phyloP scores from a whole-genome alignment of 1,140 invertebrate species.

The Holotrichia oblita region DNA sequence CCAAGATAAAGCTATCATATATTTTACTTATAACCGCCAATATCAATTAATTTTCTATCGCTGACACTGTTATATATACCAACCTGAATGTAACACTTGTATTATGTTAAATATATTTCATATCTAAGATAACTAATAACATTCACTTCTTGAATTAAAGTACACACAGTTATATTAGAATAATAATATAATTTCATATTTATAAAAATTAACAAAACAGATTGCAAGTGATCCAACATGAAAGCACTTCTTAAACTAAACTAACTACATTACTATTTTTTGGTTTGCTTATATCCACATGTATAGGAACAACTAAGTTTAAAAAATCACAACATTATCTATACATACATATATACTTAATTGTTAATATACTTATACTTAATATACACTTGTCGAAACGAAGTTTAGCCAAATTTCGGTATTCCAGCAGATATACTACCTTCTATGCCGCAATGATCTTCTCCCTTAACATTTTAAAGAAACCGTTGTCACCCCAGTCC shows the following conservation, averaged over 20 bases:
- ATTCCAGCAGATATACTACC: constrained; percentile 79
- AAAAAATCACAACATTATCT: background rate
- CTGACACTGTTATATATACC: no score
- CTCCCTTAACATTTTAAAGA: constrained; percentile 91
- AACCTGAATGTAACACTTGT: no score
- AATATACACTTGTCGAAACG: background rate
- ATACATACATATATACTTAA: background rate
- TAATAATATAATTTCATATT: background rate
- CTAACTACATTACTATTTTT: background rate
- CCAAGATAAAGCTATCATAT: no score
- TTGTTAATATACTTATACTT: constrained; percentile 16
- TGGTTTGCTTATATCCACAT: background rate
- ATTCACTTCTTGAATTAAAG: no score
- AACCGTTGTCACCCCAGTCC: constrained; percentile 88
- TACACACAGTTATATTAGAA: no score
- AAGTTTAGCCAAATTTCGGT: constrained; percentile 60
- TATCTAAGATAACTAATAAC: no score
- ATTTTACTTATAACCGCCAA: no score
- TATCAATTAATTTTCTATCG: no score
- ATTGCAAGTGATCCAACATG: background rate
- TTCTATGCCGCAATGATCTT: constrained; percentile 91
- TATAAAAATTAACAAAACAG: background rate
- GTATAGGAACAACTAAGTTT: background rate
- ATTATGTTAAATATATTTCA: no score
- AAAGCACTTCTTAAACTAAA: no score